Percentiles rank a stretch among this genome's conserved stretches.
Evolutionary conservation across 2,888 invertebrate species (phyloP).

Genomic region (Erebia aethiops): DNA sequence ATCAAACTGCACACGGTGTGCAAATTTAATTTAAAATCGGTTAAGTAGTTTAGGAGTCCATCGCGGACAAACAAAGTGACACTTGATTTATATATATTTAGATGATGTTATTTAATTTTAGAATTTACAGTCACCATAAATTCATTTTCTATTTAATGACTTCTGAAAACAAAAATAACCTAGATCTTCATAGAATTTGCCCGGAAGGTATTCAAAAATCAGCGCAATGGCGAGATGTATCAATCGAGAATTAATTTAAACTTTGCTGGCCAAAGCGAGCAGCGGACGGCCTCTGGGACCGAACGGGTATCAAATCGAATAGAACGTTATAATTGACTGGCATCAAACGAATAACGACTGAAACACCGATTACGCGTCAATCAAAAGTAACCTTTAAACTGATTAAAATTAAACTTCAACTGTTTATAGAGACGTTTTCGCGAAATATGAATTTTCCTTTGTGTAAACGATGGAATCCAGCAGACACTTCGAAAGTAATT

Average conservation of each 20-base stretch:
- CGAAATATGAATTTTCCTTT: slow-evolving; percentile 51
- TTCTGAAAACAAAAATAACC: slow-evolving; percentile 42
- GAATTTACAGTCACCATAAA: too few species aligned
- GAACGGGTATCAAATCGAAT: slow-evolving; percentile 76
- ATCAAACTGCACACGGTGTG: too few species aligned
- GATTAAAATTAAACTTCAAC: slow-evolving; percentile 40
- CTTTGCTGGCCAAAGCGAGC: slow-evolving; percentile 75
- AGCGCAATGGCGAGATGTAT: slow-evolving; percentile 67
- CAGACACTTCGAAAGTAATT: slow-evolving; percentile 72
- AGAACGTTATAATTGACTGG: slow-evolving; percentile 77
- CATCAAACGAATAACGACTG: slow-evolving; percentile 65
- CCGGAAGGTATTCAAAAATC: slow-evolving; percentile 66
- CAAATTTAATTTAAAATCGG: too few species aligned
- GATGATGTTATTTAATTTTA: too few species aligned
- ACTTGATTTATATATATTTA: too few species aligned
- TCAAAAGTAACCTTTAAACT: slow-evolving; percentile 60
- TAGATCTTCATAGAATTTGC: slow-evolving; percentile 50
- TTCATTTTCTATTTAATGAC: slow-evolving; percentile 25
- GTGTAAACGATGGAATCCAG: slow-evolving; percentile 47
- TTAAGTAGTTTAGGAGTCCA: too few species aligned
- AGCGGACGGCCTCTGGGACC: slow-evolving; percentile 68
- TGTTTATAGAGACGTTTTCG: slow-evolving; percentile 35
- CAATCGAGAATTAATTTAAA: slow-evolving; percentile 81
- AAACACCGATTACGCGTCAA: slow-evolving; percentile 52
- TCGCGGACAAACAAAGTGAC: too few species aligned